Percentiles rank a stretch among this genome's conserved stretches.
These are phyloP conservation scores for Drosophila nr. fundita DNA, from an alignment of 2,888 invertebrate genomes.

Conservation along the genomic window DNA sequence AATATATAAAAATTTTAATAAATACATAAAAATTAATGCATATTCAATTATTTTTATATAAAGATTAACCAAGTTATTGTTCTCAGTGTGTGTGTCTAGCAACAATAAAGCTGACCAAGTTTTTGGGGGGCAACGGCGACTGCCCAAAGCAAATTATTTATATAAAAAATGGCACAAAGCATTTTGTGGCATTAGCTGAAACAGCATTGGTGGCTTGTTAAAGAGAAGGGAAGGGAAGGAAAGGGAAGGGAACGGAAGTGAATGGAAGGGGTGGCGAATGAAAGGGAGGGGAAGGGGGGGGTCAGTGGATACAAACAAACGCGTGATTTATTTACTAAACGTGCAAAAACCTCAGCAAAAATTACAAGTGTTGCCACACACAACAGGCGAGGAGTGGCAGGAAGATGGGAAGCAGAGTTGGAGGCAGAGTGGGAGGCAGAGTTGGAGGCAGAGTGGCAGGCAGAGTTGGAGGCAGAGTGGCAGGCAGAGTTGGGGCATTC, in stretches of 20 bases:
- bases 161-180: slow-evolving; percentile 72
- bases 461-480: neutral
- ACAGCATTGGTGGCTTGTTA: slow-evolving; percentile 1
- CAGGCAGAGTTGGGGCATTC: slow-evolving; percentile 14
- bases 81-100: slow-evolving; percentile 37
- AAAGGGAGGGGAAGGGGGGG: too few species aligned
- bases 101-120: slow-evolving; percentile 58
- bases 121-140: slow-evolving; percentile 23
- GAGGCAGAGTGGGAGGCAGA: neutral
- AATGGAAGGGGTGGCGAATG: neutral
- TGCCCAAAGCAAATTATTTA: slow-evolving; percentile 69
- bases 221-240: neutral
- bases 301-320: slow-evolving; percentile 52
- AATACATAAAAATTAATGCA: neutral
- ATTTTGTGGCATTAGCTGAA: slow-evolving; percentile 38
- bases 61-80: slow-evolving; percentile 7
- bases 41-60: neutral
- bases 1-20: neutral
- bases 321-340: slow-evolving; percentile 79
- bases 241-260: neutral
- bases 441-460: neutral
- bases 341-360: slow-evolving; percentile 77
- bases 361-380: slow-evolving; percentile 62
- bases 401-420: neutral
- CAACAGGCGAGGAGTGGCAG: neutral